phyloP scores from a whole-genome alignment of 2,888 invertebrate genomes.

The Agonopterix alstromeriana region DNA sequence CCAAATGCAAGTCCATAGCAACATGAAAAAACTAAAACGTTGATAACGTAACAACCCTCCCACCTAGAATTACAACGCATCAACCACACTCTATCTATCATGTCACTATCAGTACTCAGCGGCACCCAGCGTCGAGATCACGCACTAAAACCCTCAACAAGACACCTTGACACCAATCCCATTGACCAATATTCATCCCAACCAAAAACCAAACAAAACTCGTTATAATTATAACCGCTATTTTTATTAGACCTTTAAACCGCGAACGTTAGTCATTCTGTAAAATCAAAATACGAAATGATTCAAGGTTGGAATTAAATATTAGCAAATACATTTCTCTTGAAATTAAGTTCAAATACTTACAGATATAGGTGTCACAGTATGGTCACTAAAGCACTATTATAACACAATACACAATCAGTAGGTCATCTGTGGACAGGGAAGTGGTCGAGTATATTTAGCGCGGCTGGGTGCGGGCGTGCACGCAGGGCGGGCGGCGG shows the following conservation, averaged over 20 bases:
- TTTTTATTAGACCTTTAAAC: constrained; percentile 25
- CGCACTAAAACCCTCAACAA: not conserved
- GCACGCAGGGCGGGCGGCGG: constrained; percentile 41
- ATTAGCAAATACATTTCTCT: too few species aligned
- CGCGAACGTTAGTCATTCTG: constrained; percentile 7
- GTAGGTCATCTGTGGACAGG: constrained; percentile 46
- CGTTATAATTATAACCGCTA: constrained; percentile 12
- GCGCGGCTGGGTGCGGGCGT: constrained; percentile 44
- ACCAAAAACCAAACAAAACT: not conserved
- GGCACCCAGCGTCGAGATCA: not conserved
- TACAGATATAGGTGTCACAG: not conserved
- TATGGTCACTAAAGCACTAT: not conserved
- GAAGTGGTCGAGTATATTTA: constrained; percentile 59
- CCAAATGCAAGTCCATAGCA: too few species aligned
- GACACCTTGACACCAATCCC: too few species aligned
- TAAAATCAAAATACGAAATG: constrained; percentile 8
- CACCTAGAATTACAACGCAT: too few species aligned
- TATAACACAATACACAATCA: constrained; percentile 62
- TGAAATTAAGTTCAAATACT: not conserved
- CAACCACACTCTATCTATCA: too few species aligned
- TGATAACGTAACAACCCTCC: too few species aligned
- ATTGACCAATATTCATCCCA: too few species aligned
- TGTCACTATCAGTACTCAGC: too few species aligned
- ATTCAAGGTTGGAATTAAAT: constrained; percentile 5
- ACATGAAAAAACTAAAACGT: too few species aligned